A percentile compares a stretch with the other conserved stretches of the same genome.
Conservation (phyloP, 2,113 vertebrate species). For the Elephantulus edwardii region DNA sequence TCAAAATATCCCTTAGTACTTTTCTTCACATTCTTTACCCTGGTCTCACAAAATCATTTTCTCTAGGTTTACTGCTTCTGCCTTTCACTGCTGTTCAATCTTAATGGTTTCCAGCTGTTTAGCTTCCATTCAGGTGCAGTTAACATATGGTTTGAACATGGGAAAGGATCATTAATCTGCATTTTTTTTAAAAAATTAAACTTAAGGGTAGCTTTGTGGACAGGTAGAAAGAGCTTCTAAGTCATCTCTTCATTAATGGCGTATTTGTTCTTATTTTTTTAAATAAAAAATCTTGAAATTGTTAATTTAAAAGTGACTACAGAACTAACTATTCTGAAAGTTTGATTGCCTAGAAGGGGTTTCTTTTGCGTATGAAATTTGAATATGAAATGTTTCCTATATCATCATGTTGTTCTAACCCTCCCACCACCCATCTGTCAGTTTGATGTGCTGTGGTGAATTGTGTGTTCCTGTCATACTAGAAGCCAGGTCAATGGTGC, state of each 20-base stretch:
- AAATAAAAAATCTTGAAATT: neutral
- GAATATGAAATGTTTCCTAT: neutral
- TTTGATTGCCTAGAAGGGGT: neutral
- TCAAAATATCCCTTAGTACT: neutral
- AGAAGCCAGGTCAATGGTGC: neutral
- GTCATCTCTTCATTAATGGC: neutral
- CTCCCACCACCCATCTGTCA: neutral
- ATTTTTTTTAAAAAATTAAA: neutral
- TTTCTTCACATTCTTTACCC: neutral
- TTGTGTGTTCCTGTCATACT: neutral
- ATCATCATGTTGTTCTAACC: neutral
- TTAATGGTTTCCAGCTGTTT: constrained; percentile 51
- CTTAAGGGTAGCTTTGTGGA: neutral
- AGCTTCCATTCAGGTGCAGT: constrained; percentile 2
- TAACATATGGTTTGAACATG: constrained; percentile 16
- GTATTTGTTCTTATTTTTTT: neutral
- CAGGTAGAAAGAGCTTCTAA: neutral
- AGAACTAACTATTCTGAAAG: neutral
- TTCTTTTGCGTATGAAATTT: neutral
- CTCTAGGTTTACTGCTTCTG: neutral
- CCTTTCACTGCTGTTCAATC: neutral
- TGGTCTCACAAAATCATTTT: constrained; percentile 18
- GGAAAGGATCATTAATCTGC: constrained; percentile 20
- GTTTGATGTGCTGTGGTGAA: neutral
- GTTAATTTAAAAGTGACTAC: neutral